phyloP scores from a whole-genome alignment of 2,888 invertebrate species.

The Spilosoma lubricipeda region DNA sequence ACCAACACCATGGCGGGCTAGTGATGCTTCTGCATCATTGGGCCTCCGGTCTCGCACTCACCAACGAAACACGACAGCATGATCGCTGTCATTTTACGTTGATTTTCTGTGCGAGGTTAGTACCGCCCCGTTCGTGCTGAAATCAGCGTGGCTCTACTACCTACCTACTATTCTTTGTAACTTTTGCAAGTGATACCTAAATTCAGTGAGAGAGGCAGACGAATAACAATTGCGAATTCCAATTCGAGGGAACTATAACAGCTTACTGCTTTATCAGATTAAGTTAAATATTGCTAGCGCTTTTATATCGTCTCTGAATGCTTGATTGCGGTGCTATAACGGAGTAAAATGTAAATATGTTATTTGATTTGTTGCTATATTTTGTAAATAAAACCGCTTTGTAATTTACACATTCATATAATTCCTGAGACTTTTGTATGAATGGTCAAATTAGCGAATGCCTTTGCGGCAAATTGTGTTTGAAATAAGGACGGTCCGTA shows the following conservation, averaged over 20 bases:
- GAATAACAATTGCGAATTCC: constrained; percentile 48
- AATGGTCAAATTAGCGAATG: constrained; percentile 43
- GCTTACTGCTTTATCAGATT: constrained; percentile 38
- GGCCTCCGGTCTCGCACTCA: too few relatives aligned
- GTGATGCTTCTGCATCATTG: too few relatives aligned
- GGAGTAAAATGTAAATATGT: constrained; percentile 14
- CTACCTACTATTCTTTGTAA: constrained; percentile 21
- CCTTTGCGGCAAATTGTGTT: constrained; percentile 43
- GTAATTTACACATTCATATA: constrained; percentile 25
- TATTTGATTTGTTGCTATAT: constrained; percentile 16
- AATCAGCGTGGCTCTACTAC: too few relatives aligned
- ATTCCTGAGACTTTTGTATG: constrained; percentile 30
- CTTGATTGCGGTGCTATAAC: constrained; percentile 20
- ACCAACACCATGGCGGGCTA: too few relatives aligned
- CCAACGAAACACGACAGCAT: too few relatives aligned
- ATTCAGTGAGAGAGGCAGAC: constrained; percentile 39
- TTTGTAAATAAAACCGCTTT: constrained; percentile 1
- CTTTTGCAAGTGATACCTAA: constrained; percentile 34
- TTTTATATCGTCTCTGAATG: constrained; percentile 28
- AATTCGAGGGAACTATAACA: constrained; percentile 43
- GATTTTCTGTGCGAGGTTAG: too few relatives aligned
- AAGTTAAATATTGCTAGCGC: constrained; percentile 40
- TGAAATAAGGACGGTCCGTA: constrained; percentile 37
- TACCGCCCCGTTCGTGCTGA: too few relatives aligned
- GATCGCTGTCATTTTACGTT: too few relatives aligned